A percentile compares a stretch with the other conserved stretches of the same genome.
phyloP scores from a whole-genome alignment of 2,113 vertebrate species.

The Peromyscus californicus region DNA sequence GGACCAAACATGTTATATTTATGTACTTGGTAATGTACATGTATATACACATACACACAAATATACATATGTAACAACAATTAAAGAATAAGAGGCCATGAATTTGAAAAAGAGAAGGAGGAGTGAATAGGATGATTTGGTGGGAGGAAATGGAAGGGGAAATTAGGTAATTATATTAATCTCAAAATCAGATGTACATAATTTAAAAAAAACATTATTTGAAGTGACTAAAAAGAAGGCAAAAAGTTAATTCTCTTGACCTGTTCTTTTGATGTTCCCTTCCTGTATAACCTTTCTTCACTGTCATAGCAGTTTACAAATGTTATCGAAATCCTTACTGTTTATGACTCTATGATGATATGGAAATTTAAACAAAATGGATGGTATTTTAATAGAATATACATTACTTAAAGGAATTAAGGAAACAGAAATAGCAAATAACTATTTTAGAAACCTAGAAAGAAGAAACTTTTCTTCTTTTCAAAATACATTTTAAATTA shows the following conservation, averaged over 20 bases:
- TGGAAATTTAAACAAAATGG: background rate
- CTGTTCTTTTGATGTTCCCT: background rate
- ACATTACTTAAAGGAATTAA: background rate
- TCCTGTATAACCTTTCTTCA: background rate
- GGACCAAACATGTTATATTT: background rate
- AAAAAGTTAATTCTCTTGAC: background rate
- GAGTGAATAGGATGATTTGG: background rate
- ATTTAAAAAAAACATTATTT: background rate
- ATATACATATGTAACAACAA: background rate
- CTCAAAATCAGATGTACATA: background rate
- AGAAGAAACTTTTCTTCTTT: background rate
- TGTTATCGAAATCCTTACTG: background rate
- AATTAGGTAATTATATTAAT: background rate
- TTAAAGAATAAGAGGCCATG: background rate
- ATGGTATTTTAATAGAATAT: background rate
- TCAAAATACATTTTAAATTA: background rate
- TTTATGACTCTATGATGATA: background rate
- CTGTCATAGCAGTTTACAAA: background rate
- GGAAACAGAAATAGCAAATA: background rate
- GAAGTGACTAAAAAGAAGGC: background rate
- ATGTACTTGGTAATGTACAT: background rate
- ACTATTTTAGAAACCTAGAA: background rate
- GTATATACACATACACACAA: background rate
- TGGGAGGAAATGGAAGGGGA: background rate
- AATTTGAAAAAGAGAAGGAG: background rate